Conservation (phyloP, 2,113 vertebrate species). For the Gracilinanus agilis region DNA sequence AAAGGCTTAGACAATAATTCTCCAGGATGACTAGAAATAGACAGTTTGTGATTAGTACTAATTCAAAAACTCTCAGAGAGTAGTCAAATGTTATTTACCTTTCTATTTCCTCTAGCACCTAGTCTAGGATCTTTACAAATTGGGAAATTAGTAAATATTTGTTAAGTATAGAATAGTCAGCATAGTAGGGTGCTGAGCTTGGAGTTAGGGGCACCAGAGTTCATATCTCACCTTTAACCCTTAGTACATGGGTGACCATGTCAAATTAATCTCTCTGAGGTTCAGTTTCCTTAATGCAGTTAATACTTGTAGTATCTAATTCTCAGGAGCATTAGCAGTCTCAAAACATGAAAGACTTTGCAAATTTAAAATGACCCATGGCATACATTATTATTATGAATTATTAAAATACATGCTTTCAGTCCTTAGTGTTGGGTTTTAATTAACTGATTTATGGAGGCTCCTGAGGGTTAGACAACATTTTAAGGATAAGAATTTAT, state of each 20-base stretch:
- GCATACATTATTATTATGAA: not conserved
- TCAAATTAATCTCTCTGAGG: not conserved
- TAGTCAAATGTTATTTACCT: not conserved
- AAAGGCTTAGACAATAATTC: not conserved
- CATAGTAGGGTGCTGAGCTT: not conserved
- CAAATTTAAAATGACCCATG: not conserved
- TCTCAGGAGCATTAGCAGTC: not conserved
- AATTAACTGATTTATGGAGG: not conserved
- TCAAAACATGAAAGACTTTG: not conserved
- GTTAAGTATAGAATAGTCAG: not conserved
- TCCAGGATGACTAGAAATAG: not conserved
- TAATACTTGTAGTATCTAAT: not conserved
- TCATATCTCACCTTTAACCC: not conserved
- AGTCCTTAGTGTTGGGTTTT: conserved; percentile 7
- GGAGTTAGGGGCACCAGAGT: not conserved
- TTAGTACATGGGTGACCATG: not conserved
- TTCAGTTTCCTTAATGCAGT: not conserved
- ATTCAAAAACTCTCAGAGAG: not conserved
- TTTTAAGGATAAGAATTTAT: conserved; percentile 5
- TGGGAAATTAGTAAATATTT: not conserved
- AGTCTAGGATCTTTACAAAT: not conserved
- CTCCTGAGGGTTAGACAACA: not conserved
- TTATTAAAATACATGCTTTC: not conserved
- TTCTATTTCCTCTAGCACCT: not conserved
- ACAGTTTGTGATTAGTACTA: not conserved